Evolutionary conservation across 2,113 vertebrate genomes (phyloP), one percentile per base, ranked within the genome.

Genomic region (Nothobranchius furzeri): DNA sequence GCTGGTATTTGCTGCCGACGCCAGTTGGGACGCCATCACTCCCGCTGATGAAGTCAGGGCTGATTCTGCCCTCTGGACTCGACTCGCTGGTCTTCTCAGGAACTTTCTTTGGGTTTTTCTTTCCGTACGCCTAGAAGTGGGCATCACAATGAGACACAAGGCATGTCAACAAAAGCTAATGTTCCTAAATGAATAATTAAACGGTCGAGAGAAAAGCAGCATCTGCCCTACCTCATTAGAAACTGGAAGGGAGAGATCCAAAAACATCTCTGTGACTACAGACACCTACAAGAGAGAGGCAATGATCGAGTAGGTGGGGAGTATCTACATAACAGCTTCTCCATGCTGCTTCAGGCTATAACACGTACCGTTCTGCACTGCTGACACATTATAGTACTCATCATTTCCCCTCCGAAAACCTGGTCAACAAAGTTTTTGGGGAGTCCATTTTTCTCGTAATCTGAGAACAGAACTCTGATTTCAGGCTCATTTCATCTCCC

Each of bases 231-330:
- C 98, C 95, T 96, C 94, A 80, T 99, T 96, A 76, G 95, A 91
- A 73, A 99, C 91, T 0, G 98, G 96, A 50, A 99, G 95, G 0
- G 98, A 99, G 70, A 99, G 94, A 90, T 99, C 98, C 85, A 99
- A 93, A 90, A 99, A 99, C 86, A 95, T 92, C 85, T 99, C 98
- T 9, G 92, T 95, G 52, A 99, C 96, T 68, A 96, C 91, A 50
- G 97, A 97, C 40, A 98, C 95, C 96, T 98, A 88, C 56, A 91
- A 71, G 0, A 55, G 36, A 24, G 59, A 69, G 60, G 47, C 0
- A 48, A 12, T 4, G 10, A 2, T 0, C 4, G n/a, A 47, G 30
- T 30, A 30, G 70, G 37, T 81, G 30, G 60, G 48, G 35, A 7
- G 50, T 11, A 10, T 13, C 0, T 10, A 40, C 45, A 25, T 14